Evolutionary conservation across 2,113 vertebrate species (phyloP).

Genomic region (Myanophis thanlyinensis): DNA sequence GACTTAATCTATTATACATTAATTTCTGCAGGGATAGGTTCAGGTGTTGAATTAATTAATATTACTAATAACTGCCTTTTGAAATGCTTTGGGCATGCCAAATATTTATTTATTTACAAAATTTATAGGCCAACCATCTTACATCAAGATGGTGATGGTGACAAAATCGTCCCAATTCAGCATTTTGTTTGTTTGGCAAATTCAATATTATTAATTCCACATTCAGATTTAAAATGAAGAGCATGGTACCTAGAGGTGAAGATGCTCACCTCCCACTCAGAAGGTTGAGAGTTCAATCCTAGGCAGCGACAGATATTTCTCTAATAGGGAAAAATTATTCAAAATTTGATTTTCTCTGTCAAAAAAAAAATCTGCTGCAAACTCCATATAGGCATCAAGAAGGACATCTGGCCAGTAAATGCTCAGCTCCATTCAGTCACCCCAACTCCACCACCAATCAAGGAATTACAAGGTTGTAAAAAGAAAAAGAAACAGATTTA

Average conservation of each 20-base stretch:
- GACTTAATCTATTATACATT: background rate
- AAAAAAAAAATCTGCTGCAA: background rate
- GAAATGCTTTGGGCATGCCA: background rate
- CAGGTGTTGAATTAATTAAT: background rate
- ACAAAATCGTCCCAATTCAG: background rate
- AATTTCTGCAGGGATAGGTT: background rate
- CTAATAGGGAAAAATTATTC: background rate
- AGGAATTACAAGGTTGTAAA: background rate
- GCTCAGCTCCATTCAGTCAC: background rate
- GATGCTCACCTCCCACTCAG: background rate
- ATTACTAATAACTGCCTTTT: background rate
- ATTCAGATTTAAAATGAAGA: background rate
- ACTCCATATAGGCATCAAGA: background rate
- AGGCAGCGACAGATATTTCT: background rate
- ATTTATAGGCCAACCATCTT: background rate
- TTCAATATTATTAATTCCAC: background rate
- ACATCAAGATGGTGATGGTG: too few species aligned
- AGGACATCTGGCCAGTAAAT: background rate
- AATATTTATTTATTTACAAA: background rate
- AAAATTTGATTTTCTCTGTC: background rate
- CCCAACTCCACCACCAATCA: background rate
- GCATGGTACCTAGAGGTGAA: background rate
- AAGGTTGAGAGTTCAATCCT: background rate
- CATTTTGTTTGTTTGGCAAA: background rate
- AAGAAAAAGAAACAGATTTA: background rate